Conservation (phyloP, 1,140 invertebrate species). For the Eriosoma lanigerum region DNA sequence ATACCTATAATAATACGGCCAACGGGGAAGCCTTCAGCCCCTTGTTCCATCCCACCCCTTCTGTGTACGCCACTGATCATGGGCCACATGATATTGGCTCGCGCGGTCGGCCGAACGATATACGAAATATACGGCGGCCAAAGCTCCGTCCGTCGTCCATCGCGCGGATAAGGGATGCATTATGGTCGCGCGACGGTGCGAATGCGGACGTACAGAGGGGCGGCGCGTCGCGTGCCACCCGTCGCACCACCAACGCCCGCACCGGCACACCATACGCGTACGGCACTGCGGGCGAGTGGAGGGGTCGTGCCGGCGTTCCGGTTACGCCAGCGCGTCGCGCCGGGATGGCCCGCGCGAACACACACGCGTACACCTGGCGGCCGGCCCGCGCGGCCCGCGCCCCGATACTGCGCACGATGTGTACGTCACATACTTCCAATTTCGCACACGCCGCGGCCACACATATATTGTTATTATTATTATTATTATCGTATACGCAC, state of each 20-base stretch:
- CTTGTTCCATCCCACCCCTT: too few relatives aligned
- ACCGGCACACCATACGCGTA: too few relatives aligned
- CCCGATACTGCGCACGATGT: background rate
- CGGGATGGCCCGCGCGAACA: background rate
- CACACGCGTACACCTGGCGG: background rate
- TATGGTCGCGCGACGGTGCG: too few relatives aligned
- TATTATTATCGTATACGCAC: background rate
- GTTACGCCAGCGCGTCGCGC: background rate
- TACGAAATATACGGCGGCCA: too few relatives aligned
- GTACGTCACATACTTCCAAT: background rate
- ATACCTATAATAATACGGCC: too few relatives aligned
- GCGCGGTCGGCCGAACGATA: too few relatives aligned
- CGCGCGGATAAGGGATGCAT: too few relatives aligned
- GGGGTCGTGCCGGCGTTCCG: background rate
- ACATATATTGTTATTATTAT: background rate
- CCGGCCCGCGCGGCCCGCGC: background rate
- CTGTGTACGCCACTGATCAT: too few relatives aligned
- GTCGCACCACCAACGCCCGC: too few relatives aligned
- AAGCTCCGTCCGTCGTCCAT: too few relatives aligned
- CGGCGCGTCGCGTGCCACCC: conserved; percentile 21
- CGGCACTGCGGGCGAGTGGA: background rate
- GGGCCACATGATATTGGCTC: too few relatives aligned
- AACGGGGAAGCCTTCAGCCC: too few relatives aligned
- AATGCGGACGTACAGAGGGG: background rate
- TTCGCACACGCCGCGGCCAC: background rate